These are phyloP conservation scores for Orientallactaga bullata DNA, from an alignment of 2,113 vertebrate genomes.

Conservation along the genomic window DNA sequence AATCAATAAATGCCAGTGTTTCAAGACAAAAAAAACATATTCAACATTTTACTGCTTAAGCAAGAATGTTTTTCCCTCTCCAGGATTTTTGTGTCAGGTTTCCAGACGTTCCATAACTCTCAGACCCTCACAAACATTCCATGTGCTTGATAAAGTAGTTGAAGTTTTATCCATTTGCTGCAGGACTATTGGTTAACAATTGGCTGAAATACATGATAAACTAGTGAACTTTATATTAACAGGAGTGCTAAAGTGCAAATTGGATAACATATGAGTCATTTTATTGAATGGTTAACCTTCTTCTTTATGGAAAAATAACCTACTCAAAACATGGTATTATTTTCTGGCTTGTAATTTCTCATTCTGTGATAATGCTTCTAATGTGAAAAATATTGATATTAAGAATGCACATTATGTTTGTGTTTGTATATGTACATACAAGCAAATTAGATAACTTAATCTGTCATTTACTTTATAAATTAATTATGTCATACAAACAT, in stretches of 20 bases:
- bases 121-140: not conserved
- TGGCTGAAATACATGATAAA: not conserved
- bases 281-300: not conserved
- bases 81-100: not conserved
- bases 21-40: not conserved
- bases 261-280: not conserved
- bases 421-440: not conserved
- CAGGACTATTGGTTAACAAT: not conserved
- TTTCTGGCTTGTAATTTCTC: not conserved
- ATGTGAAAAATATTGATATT: not conserved
- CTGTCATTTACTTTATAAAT: not conserved
- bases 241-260: not conserved
- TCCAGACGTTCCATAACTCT: not conserved
- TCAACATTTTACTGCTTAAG: not conserved
- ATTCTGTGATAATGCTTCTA: slow-evolving; percentile 22
- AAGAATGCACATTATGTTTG: not conserved
- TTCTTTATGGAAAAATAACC: not conserved
- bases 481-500: too few relatives aligned
- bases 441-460: not conserved
- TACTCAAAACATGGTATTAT: not conserved
- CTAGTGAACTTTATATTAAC: not conserved
- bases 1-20: not conserved
- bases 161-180: not conserved
- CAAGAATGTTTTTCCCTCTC: not conserved
- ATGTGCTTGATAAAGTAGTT: not conserved